Conservation (phyloP, 2,113 vertebrate species). For the Gnathonemus echidnorhynchus region DNA sequence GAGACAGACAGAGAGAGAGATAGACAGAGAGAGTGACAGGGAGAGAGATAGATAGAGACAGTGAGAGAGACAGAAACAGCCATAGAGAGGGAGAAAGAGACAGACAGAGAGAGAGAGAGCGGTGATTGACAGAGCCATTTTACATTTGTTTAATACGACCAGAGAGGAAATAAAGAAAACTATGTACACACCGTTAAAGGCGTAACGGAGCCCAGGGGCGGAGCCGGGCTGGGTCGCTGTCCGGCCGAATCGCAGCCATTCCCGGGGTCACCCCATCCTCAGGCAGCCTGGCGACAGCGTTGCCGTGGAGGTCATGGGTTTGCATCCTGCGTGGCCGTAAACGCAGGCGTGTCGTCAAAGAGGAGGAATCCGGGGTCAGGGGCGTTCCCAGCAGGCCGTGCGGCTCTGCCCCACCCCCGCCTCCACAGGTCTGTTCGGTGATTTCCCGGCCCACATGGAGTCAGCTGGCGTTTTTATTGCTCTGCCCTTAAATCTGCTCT, state of each 20-base stretch:
- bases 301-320: not conserved
- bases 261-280: not conserved
- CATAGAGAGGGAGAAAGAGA: not conserved
- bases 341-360: slow-evolving; percentile 6
- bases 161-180: not conserved
- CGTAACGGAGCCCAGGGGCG: not conserved
- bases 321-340: not conserved
- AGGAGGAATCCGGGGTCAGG: slow-evolving; percentile 12
- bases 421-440: not conserved
- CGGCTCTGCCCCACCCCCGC: not conserved
- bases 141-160: not conserved
- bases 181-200: slow-evolving; percentile 2
- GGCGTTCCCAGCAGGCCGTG: not conserved
- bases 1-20: not conserved
- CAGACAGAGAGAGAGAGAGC: not conserved
- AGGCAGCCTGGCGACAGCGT: slow-evolving; percentile 7
- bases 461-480: not conserved
- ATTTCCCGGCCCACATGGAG: not conserved
- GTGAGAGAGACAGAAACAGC: not conserved
- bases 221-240: not conserved
- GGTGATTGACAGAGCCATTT: not conserved
- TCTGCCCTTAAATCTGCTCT: not conserved
- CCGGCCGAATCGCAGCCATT: not conserved
- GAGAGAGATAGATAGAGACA: not conserved
- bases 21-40: not conserved